Evolutionary conservation across 2,888 invertebrate genomes (phyloP), one percentile per base, ranked within the genome.

Genomic region (Nomada fucata): DNA sequence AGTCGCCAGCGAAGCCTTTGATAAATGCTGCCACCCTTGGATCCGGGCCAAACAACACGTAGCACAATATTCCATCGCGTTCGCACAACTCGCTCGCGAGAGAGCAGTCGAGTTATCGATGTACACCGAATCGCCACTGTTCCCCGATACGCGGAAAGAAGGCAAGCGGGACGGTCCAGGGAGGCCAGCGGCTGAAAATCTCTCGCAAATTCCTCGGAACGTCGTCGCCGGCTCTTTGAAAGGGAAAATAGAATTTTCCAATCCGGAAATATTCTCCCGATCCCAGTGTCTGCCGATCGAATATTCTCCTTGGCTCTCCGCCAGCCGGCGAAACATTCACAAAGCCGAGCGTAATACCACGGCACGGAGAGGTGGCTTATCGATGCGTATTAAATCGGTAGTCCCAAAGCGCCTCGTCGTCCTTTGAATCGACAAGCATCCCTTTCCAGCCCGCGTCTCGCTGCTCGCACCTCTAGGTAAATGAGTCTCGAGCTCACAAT

Each of bases 11-110:
- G 75, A 75, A 81, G 80, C 85, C 87, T 90, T 91, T 91, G 91
- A 91, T 91, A 91, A 91, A 91, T 91, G 90, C 86, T 90, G 89
- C 89, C 91, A 89, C 89, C 84, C 87, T 91, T 91, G 91, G 91
- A 87, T 74, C 82, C n/a, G 18, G 53, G 91, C 91, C 91, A 91
- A 89, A 88, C 90, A 89, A 87, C 91, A 82, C 91, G 89, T 86
- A 85, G 86, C 88, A 90, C 91, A 89, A 90, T 91, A 90, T 90
- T 76, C 89, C 86, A 74, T 81, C 78, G 64, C 74, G 71, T 78
- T 74, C 82, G 79, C 82, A 7, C 36, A 36, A 68, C 61, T 67
- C 50, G 76, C 82, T 69, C 71, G 36, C 78, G 53, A 29, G 44
- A 47, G 13, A 55, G 72, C 63, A 83, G 84, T 52, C 70, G 82